Percentiles rank a stretch among this genome's conserved stretches.
Evolutionary conservation across 2,113 vertebrate species (phyloP).

Genomic region (Pogonocichla stellata): DNA sequence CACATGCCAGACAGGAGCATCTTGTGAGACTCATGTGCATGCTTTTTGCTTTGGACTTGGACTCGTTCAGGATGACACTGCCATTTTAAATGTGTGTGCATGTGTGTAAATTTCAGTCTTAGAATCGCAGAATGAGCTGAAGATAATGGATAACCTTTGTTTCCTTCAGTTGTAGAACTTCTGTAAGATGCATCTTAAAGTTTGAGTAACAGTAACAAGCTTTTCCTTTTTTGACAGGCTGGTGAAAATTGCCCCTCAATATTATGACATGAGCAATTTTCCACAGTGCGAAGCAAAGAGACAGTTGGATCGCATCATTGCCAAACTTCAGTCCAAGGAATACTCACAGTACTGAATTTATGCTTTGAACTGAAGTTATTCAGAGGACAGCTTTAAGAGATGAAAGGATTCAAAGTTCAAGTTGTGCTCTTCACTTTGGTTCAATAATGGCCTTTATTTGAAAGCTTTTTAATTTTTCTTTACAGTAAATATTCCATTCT

Average conservation of each 20-base stretch:
- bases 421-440: constrained; percentile 84
- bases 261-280: constrained; percentile 98
- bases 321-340: constrained; percentile 95
- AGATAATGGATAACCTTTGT: not conserved
- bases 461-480: constrained; percentile 91
- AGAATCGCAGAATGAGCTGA: not conserved
- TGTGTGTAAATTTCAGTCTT: not conserved
- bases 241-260: constrained; percentile 95
- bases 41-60: not conserved
- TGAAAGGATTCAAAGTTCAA: constrained; percentile 78
- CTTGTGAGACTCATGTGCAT: accelerated
- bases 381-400: constrained; percentile 80
- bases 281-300: constrained; percentile 97
- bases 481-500: constrained; percentile 87
- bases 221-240: constrained; percentile 82
- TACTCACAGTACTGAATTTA: constrained; percentile 90
- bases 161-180: not conserved
- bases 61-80: not conserved
- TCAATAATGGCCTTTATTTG: constrained; percentile 85
- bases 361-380: constrained; percentile 77
- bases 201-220: constrained; percentile 46
- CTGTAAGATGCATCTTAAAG: not conserved
- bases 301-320: constrained; percentile 95
- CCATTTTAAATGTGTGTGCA: not conserved
- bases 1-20: accelerated